Conservation (phyloP, 2,113 vertebrate genomes). For the Sigmodon hispidus region DNA sequence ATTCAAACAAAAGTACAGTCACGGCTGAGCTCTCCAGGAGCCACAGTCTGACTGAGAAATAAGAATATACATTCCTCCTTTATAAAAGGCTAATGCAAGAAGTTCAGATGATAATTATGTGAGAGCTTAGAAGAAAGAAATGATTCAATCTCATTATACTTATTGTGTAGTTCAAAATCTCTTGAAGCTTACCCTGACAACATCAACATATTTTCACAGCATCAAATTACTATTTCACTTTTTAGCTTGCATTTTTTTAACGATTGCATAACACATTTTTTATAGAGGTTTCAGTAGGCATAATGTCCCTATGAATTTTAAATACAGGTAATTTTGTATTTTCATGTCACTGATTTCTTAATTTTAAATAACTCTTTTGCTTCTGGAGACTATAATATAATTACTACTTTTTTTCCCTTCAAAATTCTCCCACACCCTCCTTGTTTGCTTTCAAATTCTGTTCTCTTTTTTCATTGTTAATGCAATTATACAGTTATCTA, state of each 20-base stretch:
- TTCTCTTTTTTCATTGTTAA: background rate
- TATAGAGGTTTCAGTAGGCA: background rate
- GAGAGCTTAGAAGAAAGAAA: background rate
- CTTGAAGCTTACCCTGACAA: background rate
- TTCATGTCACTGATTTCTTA: background rate
- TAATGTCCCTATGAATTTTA: background rate
- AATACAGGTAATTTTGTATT: background rate
- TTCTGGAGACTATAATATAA: background rate
- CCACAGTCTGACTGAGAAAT: slow-evolving; percentile 11
- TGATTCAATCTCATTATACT: slow-evolving; percentile 3
- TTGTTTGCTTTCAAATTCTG: background rate
- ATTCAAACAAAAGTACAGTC: background rate
- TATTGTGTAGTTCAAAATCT: background rate
- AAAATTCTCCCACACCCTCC: too few species aligned
- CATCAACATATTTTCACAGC: slow-evolving; percentile 46
- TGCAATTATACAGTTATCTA: background rate
- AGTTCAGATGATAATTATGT: slow-evolving; percentile 28
- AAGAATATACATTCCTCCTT: slow-evolving; percentile 1
- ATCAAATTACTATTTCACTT: background rate
- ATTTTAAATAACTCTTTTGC: background rate
- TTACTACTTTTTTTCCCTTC: background rate
- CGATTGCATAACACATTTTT: background rate
- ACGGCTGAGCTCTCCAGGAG: background rate
- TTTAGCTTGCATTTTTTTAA: background rate
- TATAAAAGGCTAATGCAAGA: slow-evolving; percentile 34